Evolutionary conservation across 2,113 vertebrate genomes (phyloP), one percentile per base, ranked within the genome.

Genomic region (Orthonyx spaldingii): DNA sequence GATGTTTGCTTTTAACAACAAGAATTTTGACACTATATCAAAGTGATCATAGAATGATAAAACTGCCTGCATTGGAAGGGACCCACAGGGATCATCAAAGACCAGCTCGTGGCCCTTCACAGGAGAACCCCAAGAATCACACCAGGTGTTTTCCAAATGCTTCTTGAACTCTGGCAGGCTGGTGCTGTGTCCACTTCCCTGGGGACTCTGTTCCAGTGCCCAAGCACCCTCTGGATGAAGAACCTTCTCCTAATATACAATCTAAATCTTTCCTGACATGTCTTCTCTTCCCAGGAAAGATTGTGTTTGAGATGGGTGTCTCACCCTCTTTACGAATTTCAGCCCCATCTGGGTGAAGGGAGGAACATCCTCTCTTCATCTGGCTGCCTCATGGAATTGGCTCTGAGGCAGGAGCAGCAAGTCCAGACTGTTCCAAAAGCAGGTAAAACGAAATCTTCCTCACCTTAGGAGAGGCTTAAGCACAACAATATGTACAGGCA

Each of bases 91-190:
- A 32, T 17, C 49, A 41, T 26, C 18, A 9, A 18, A 47, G 7
- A 30, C 13, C 47, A 55, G 0, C n/a, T 61, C 0, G 0, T 70
- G 47, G n/a, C 24, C 24, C 30, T 41, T 11, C 16, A 47, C 30
- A 79, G 13, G 7, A 37, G 41, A 78, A 3, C 41, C 19, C 30
- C 24, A 41, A n/a, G 30, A 41, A 17, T 26, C n/a, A 19, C 49
- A 55, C 20, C 30, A 8, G 5, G 24, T 20, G 12, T 20, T 70
- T 63, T 55, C 56, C 24, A 55, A 55, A 30, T 26, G 16, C 23
- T 63, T 47, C n/a, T 21, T 30, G 75, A 79, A 17, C 16, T 63
- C 30, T 55, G 30, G 24, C 16, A 70, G 56, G 41, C 30, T 55
- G 28, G 6, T n/a, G 41, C 49, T 79, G 28, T 47, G 49, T 41